A percentile compares a stretch with the other conserved stretches of the same genome.
These are phyloP conservation scores for Sinocyclocheilus anophthalmus DNA, from an alignment of 2,113 vertebrate genomes.

Conservation along the genomic window DNA sequence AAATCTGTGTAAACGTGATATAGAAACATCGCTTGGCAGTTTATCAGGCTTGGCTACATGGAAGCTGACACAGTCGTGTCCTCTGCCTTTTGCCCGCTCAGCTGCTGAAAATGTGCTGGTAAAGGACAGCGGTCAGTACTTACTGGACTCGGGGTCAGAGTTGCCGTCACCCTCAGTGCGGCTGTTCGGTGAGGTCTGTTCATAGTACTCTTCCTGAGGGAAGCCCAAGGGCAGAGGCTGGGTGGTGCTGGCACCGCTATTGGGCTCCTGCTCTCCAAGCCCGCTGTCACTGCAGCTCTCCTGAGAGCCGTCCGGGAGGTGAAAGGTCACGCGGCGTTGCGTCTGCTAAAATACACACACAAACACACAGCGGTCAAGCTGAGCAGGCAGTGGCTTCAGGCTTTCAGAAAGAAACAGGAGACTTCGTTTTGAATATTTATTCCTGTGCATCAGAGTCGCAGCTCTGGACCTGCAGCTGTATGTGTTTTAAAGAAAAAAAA, in stretches of 20 bases:
- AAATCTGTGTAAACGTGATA: not conserved
- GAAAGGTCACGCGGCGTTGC: constrained; percentile 94
- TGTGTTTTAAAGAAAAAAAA: not conserved
- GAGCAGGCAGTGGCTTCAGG: not conserved
- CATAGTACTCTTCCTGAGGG: constrained; percentile 89
- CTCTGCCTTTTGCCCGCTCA: not conserved
- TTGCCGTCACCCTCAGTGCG: constrained; percentile 97
- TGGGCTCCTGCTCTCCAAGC: constrained; percentile 84
- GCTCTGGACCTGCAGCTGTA: not conserved
- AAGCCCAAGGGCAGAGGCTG: constrained; percentile 88
- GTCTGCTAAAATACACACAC: constrained; percentile 74
- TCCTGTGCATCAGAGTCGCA: not conserved
- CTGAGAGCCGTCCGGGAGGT: constrained; percentile 94
- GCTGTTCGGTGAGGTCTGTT: constrained; percentile 89
- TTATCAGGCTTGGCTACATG: not conserved
- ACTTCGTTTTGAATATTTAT: not conserved
- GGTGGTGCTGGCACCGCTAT: constrained; percentile 76
- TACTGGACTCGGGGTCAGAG: constrained; percentile 97
- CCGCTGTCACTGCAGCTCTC: constrained; percentile 92
- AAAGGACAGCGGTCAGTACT: constrained; percentile 68
- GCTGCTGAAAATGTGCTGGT: not conserved
- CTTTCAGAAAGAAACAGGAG: not conserved
- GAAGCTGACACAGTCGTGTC: not conserved
- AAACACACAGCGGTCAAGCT: constrained; percentile 6
- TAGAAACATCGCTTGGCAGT: not conserved